Conservation (phyloP, 1,140 invertebrate species). For the Zaprionus capensis region DNA sequence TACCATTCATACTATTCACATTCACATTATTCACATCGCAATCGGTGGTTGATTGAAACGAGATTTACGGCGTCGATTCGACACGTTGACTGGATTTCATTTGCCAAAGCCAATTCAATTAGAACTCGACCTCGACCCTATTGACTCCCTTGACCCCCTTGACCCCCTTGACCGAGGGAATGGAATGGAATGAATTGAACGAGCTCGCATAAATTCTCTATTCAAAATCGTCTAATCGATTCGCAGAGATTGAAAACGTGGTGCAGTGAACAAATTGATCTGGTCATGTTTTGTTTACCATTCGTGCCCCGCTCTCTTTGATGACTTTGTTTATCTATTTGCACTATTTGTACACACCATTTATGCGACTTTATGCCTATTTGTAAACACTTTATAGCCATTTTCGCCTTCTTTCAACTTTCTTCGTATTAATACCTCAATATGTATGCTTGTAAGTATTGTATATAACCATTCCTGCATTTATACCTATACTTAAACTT, state of each 20-base stretch:
- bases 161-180: not conserved
- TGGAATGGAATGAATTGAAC: not conserved
- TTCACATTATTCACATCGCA: slow-evolving; percentile 17
- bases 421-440: not conserved
- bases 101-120: slow-evolving; percentile 11
- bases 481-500: not conserved
- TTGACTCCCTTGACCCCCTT: not conserved
- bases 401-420: not conserved
- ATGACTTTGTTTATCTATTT: too few species aligned
- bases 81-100: slow-evolving; percentile 3
- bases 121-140: not conserved
- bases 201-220: not conserved
- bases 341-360: too few species aligned
- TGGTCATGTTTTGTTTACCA: not conserved
- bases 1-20: not conserved
- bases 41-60: slow-evolving; percentile 17
- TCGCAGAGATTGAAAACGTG: not conserved
- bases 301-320: not conserved
- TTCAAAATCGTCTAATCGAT: not conserved
- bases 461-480: not conserved
- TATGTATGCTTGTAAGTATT: not conserved
- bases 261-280: not conserved
- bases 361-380: too few species aligned
- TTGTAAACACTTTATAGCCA: not conserved
- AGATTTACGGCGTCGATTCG: slow-evolving; percentile 5